Percentiles rank a stretch among this genome's conserved stretches.
phyloP scores from a whole-genome alignment of 2,797 vertebrate genomes.

The Discoglossus pictus region DNA sequence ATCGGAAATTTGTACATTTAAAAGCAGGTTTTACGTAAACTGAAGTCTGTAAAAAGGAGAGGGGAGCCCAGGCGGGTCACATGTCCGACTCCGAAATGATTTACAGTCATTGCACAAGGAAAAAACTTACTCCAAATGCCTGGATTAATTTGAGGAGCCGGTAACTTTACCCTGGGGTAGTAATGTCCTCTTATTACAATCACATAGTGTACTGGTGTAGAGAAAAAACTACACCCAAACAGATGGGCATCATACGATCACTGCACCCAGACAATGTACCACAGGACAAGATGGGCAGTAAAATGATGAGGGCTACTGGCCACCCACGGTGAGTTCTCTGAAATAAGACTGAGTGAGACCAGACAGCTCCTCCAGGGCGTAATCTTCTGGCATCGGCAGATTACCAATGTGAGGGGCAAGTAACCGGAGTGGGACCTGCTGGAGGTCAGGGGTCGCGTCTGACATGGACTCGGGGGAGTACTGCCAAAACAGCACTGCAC shows the following conservation, averaged over 20 bases:
- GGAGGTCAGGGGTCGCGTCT: constrained; percentile 55
- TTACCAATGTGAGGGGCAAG: constrained; percentile 84
- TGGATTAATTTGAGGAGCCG: too few relatives aligned
- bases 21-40: background rate
- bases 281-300: background rate
- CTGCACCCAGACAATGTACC: background rate
- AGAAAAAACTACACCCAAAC: background rate
- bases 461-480: constrained; percentile 66
- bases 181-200: too few relatives aligned
- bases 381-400: constrained; percentile 95
- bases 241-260: background rate
- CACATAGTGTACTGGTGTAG: background rate
- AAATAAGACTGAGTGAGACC: constrained; percentile 89
- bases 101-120: too few relatives aligned
- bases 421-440: constrained; percentile 73
- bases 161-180: too few relatives aligned
- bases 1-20: constrained; percentile 10
- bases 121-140: too few relatives aligned
- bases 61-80: background rate
- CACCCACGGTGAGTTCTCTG: constrained; percentile 75
- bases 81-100: background rate
- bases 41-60: background rate
- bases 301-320: constrained; percentile 66
- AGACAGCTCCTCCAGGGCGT: constrained; percentile 91
- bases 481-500: constrained; percentile 84